Base-by-base conservation (phyloP, 2,888 invertebrate species). In the Crematogaster levior region DNA sequence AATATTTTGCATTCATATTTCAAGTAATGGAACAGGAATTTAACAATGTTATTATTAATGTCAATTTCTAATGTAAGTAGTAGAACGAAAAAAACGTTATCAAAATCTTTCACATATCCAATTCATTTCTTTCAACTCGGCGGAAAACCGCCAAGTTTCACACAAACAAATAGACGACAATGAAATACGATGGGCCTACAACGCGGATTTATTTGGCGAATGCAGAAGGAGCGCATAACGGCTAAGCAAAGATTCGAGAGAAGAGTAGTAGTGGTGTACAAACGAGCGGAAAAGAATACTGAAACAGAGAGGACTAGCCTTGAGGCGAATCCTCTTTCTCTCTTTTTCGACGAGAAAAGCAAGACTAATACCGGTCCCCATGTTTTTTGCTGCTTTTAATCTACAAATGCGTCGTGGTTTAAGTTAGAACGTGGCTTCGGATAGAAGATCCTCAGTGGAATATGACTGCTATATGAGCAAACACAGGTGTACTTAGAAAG, bases 341-440 rank as follows among this genome's bases (percentile, higher is more conserved):
- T 10, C 27, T 40, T 58, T 21, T 30, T 21, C 21, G 6, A 18
- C 30, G 40, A 53, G 21, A 40, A 68, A 77, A 63, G 66, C 75
- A 53, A 68, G 79, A 51, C 60, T 68, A 79, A 79, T 61, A 79
- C 12, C 74, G 24, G 40, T 53, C 73, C 4, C 24, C 21, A 18
- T 12, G 34, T 79, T 82, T 66, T 68, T 79, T 77, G 79, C 79
- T 48, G 80, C 51, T 79, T 82, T 82, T 82, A 82, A 82, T 82
- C 82, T 82, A 61, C 80, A 82, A 82, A 82, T 82, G 82, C 63
- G 51, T 43, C 68, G 77, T 43, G 77, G 43, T 70, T 70, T 43
- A 43, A 70, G 27, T 56, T 18, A 15, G 27, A 56, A 43, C 12
- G 30, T 27, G 21, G 53, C 34, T 48, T 65, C 48, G 12, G 10